Base-by-base conservation (phyloP, 2,888 invertebrate species). In the Phalangium opilio region DNA sequence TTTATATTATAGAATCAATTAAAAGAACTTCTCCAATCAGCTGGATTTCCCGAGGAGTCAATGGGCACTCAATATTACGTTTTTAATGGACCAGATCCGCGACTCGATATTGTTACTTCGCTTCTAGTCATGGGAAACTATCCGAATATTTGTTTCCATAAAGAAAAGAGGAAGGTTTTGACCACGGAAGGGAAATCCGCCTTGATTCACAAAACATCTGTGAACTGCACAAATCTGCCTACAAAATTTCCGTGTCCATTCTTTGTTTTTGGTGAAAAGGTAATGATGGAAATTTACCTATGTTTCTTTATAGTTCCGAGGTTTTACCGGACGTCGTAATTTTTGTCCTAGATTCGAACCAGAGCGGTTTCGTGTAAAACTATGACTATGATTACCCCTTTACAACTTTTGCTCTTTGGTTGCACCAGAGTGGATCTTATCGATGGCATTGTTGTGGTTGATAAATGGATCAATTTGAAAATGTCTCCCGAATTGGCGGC, bases 201-300 rank as follows among this genome's bases (percentile, higher is more conserved):
- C 0, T 71, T 98, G 2, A 83, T 98, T 52, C 91, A 95, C 70
- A 96, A 95, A 68, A 87, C 90, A 0, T 96, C 95, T 0, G 91
- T 96, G 3, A 93, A 95, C 70, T 89, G 87, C 66, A 81, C 79
- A 59, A 84, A 83, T 63, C 70, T 76, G 44, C 83, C 83, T 43
- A 79, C 83, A 49, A 75, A 75, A 54, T 95, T 95, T 62, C 83
- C 85, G 0, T 91, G 84, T 54, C 96, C 96, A 0, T 82, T 93
- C 65, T 93, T 98, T 64, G 85, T 98, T 48, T 98, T 96, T 66
- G 93, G 95, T 0, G 96, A 98, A 70, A 98, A 98, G 71, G 77
- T 77, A 60, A 4, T 34, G 35, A n/a, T 34, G 35, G 5, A 12
- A 34, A 34, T n/a, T 34, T 12, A n/a, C 12, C 12, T n/a, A 34